phyloP scores from a whole-genome alignment of 2,113 vertebrate species.

The Talpa occidentalis region DNA sequence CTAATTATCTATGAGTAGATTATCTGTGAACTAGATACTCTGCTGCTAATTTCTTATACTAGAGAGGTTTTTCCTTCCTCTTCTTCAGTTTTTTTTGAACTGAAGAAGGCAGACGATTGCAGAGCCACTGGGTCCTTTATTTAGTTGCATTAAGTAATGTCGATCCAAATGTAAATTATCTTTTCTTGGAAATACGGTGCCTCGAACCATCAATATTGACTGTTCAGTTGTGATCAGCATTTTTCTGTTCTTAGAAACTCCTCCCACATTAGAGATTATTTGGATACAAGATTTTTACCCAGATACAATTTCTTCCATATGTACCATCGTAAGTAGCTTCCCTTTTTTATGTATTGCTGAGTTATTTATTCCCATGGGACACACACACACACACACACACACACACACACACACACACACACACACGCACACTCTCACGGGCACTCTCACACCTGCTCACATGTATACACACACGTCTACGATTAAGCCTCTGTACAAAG shows the following conservation, averaged over 20 bases:
- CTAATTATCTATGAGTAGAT: constrained; percentile 45
- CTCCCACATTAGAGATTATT: neutral
- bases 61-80: neutral
- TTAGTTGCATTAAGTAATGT: neutral
- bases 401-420: too few relatives aligned
- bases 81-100: constrained; percentile 4
- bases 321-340: neutral
- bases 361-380: neutral
- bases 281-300: neutral
- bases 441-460: neutral
- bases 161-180: neutral
- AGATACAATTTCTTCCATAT: neutral
- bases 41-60: neutral
- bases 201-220: neutral
- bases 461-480: neutral
- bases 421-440: too few relatives aligned
- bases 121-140: neutral
- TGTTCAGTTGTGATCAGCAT: neutral
- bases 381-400: neutral
- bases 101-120: neutral
- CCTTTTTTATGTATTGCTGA: neutral
- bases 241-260: neutral
- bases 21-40: neutral
- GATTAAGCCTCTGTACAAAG: neutral
- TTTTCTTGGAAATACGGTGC: neutral